A percentile compares a stretch with the other conserved stretches of the same genome.
phyloP scores from a whole-genome alignment of 2,797 vertebrate species.

The Platyrinchus mystaceus region DNA sequence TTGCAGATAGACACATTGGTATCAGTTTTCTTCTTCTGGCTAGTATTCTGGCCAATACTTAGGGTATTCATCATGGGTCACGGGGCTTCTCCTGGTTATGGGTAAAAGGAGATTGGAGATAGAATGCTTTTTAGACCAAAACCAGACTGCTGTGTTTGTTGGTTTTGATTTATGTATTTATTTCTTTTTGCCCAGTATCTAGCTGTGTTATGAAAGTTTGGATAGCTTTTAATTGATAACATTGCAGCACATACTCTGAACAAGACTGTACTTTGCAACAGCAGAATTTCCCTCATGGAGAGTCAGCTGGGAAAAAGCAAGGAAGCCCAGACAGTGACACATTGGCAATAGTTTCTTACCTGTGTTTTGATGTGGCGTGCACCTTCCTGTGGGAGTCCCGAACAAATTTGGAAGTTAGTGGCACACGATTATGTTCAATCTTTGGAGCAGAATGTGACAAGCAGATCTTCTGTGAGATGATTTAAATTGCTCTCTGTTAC shows the following conservation, averaged over 20 bases:
- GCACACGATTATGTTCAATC: neutral
- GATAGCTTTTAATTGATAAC: neutral
- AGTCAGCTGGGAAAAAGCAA: neutral
- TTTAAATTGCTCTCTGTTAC: neutral
- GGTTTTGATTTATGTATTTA: neutral
- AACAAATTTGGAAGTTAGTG: neutral
- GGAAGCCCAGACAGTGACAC: neutral
- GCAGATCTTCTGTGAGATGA: neutral
- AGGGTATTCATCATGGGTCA: neutral
- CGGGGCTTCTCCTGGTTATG: neutral
- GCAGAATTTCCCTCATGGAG: neutral
- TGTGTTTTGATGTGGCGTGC: neutral
- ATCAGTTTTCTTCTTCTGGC: neutral
- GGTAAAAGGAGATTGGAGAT: neutral
- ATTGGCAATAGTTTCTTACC: neutral
- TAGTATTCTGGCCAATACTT: neutral
- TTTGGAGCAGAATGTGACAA: neutral
- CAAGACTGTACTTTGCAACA: neutral
- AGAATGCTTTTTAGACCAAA: neutral
- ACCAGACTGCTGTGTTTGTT: neutral
- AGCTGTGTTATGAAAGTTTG: neutral
- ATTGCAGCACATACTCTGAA: neutral
- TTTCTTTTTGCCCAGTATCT: neutral
- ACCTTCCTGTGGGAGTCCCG: neutral
- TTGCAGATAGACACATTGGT: neutral